Conservation (phyloP, 2,797 vertebrate species). For the Hybognathus amarus region DNA sequence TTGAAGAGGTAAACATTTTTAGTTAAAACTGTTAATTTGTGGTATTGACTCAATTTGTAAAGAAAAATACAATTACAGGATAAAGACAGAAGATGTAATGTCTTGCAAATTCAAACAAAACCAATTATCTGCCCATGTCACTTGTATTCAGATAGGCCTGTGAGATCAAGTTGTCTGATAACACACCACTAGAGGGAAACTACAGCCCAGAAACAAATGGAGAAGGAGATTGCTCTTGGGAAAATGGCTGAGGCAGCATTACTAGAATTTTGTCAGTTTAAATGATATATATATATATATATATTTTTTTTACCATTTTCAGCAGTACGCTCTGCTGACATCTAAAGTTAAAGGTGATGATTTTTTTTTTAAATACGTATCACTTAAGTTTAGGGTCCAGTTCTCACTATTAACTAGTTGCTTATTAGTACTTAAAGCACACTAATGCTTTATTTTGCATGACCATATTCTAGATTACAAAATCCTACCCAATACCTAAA, state of each 20-base stretch:
- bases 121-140: background rate
- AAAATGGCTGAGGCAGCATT: background rate
- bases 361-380: background rate
- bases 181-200: slow-evolving; percentile 51
- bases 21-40: background rate
- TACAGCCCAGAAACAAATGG: background rate
- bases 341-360: background rate
- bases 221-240: background rate
- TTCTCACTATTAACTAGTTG: too few relatives aligned
- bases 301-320: too few relatives aligned
- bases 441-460: too few relatives aligned
- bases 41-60: background rate
- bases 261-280: background rate
- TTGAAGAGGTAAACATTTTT: background rate
- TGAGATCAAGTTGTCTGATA: background rate
- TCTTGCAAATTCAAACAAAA: background rate
- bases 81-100: background rate
- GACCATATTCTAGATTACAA: too few relatives aligned
- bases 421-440: too few relatives aligned
- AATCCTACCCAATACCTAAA: too few relatives aligned
- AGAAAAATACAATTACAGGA: background rate
- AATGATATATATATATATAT: too few relatives aligned
- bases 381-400: too few relatives aligned
- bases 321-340: background rate
- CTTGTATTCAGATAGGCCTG: background rate